Base-by-base conservation (phyloP, 2,113 vertebrate species). In the human (Homo sapiens) region DNA sequence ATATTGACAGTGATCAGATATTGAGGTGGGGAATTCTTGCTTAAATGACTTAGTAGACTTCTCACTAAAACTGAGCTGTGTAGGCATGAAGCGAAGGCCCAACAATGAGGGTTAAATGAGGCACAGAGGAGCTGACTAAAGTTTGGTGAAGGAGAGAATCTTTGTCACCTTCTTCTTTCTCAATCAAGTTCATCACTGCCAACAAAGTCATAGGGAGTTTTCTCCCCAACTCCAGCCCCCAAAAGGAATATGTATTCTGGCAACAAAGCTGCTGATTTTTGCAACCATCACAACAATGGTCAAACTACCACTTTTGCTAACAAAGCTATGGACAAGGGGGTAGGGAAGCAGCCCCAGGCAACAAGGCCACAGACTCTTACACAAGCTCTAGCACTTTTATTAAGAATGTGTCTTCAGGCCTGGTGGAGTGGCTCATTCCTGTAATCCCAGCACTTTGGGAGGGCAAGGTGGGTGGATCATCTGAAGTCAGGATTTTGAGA, bases 321-420 rank as follows among this genome's bases (percentile, higher is more conserved):
- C 11, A 3, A 17, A 86, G 30, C 14, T 32, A 1, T 68, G 27
- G 22, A 3, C 1, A 9, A 57, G 12, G n/a, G 12, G 14, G 1
- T 25, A 16, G 10, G 2, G 27, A 35, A 45, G 32, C 43, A 22
- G 70, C 7, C 48, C 43, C 4, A 45, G 38, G n/a, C 20, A 40
- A 23, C 2, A 27, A 45, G n/a, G 13, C 17, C 73, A 79, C 9
- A 27, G 43, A 48, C 14, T 22, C 30, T 43, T n/a, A 16, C 25
- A 80, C 18, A 16, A n/a, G 40, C 40, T n/a, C 55, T 8, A 73
- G 45, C 16, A 13, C 14, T 3, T 43, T 35, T 75, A 48, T 35
- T 40, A 76, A 72, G 57, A 70, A 43, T 11, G 4, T 8, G 5
- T 92, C 40, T 64, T 64, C 27, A 64, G 27, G 6, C 61, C 30